Evolutionary conservation across 1,140 invertebrate genomes (phyloP), one percentile per base, ranked within the genome.

Genomic region (Drosophila seguyi): DNA sequence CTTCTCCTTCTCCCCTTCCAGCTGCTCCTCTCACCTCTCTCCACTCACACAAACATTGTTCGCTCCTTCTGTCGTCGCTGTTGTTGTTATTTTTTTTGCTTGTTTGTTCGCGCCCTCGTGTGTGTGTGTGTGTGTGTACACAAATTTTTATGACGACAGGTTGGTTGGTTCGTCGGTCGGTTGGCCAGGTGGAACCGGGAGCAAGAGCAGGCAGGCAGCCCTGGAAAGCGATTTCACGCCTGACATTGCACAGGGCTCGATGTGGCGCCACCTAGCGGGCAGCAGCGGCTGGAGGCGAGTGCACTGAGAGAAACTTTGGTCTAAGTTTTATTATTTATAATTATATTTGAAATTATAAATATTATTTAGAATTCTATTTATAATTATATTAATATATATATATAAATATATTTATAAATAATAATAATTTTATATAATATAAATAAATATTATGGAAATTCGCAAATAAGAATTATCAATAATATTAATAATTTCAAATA

Each of bases 91-190:
- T 67, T 59, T 69, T 59, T 41, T 50, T 71, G 63, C 74, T 78
- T 44, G 25, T 58, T 65, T 63, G 41, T 38, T 59, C 27, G 50
- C 36, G 36, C 60, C 18, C 20, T 0, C 48, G 71, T 77, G 18
- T 52, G 48, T 68, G 56, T 52, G 42, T 79, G 57, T 67, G 55
- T 52, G 47, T 79, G 60, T 81, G 79, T 71, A 82, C 71, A 86
- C 74, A 75, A 84, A 88, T 81, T 88, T 88, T 88, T 88, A 88
- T 88, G 85, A 90, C 80, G 84, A 88, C 84, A 88, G 84, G 84
- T 88, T 88, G 83, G 71, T 72, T 77, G 81, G 47, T 29, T 74
- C 62, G 14, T 39, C 56, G 75, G 31, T 41, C 74, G 66, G 31
- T 31, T 74, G 66, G 13, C 36, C 27, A 29, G 53, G 16, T 6